Percentiles rank a stretch among this genome's conserved stretches.
Conservation (phyloP, 2,797 vertebrate genomes). For the Oreonectes daqikongensis region DNA sequence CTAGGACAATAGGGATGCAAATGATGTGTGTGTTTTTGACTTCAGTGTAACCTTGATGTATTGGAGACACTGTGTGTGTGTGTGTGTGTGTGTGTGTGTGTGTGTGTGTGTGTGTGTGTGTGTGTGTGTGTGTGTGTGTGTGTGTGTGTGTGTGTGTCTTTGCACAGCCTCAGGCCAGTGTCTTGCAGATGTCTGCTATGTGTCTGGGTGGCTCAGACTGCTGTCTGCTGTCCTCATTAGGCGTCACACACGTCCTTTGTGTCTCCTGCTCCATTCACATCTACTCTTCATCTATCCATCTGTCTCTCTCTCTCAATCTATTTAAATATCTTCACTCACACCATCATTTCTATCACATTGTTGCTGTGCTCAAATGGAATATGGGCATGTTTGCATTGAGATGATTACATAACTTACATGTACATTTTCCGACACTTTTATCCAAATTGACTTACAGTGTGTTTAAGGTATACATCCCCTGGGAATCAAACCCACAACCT, state of each 20-base stretch:
- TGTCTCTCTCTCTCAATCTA: constrained; percentile 4
- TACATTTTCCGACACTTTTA: too few relatives aligned
- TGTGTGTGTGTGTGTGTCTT: constrained; percentile 1
- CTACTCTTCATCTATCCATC: constrained; percentile 7
- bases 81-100: constrained; percentile 15
- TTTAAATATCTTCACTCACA: not conserved
- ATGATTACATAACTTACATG: too few relatives aligned
- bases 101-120: not conserved
- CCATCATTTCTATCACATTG: constrained; percentile 16
- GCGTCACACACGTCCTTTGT: constrained; percentile 48
- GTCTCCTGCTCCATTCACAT: constrained; percentile 27
- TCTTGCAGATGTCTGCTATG: constrained; percentile 53
- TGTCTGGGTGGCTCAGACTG: constrained; percentile 57
- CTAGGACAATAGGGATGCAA: constrained; percentile 31
- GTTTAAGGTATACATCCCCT: too few relatives aligned
- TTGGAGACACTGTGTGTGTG: not conserved
- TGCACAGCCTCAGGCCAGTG: constrained; percentile 39
- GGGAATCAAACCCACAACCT: too few relatives aligned
- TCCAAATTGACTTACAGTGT: too few relatives aligned
- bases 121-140: not conserved
- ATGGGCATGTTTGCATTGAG: too few relatives aligned
- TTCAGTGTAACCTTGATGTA: constrained; percentile 26
- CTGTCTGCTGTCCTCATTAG: constrained; percentile 60
- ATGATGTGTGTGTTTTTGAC: constrained; percentile 30
- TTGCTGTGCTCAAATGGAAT: not conserved